Base-by-base conservation (phyloP, 2,888 invertebrate genomes). In the Pyrochroa serraticornis region DNA sequence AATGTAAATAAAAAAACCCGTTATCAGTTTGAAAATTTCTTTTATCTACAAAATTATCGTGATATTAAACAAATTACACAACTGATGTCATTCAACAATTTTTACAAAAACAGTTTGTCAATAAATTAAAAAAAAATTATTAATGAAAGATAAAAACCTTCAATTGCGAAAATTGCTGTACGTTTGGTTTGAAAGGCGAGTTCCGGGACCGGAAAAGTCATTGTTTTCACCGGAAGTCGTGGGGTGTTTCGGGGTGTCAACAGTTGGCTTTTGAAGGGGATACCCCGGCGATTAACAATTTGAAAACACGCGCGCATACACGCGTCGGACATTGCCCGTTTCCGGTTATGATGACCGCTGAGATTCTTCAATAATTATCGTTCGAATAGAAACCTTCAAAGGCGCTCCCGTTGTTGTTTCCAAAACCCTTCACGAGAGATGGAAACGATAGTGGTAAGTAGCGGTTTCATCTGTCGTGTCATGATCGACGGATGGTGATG, bases 221-320 rank as follows among this genome's bases (percentile, higher is more conserved):
- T 72, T 72, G 70, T 72, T 64, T 56, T 30, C 8, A 60, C 68
- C 71, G 73, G 73, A 73, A 70, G 64, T 62, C 36, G 53, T 56
- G 65, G 66, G 67, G 67, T 62, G 61, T 62, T 62, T 52, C 45
- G 66, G 60, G 71, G 72, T 73, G 76, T 75, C 73, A 75, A 76
- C 75, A 75, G 75, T 75, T 76, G 75, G 71, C 65, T 63, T 66
- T 65, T 66, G 62, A 55, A 58, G 57, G 68, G 68, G 66, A 68
- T 68, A 68, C 72, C 69, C 68, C 54, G 61, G 58, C 72, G 70
- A 73, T 74, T 75, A 73, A 71, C 72, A 71, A 69, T 68, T 69
- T 65, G 62, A 60, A 47, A 42, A 42, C 69, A 68, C 68, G 66
- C 62, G 68, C 53, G 64, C 31, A 52, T 52, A n/a, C 70, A 66